Evolutionary conservation across 2,888 invertebrate genomes (phyloP).

Genomic region (Ametastegia equiseti): DNA sequence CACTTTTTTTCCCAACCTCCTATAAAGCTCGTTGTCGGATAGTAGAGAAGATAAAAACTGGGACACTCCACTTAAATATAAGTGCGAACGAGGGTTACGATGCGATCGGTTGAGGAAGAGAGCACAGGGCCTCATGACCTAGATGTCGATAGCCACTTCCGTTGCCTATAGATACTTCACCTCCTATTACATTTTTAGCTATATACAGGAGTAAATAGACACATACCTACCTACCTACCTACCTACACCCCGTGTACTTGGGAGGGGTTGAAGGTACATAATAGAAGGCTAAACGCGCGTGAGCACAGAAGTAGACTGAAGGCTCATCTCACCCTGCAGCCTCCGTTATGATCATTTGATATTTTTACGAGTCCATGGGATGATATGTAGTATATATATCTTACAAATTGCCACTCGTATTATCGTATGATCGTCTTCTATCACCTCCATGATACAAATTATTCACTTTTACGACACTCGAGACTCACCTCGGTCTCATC

Average conservation of each 20-base stretch:
- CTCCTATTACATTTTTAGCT: slow-evolving; percentile 24
- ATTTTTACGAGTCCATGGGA: neutral
- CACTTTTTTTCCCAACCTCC: neutral
- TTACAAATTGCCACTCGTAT: slow-evolving; percentile 1
- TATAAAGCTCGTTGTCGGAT: neutral
- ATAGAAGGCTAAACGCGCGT: slow-evolving; percentile 22
- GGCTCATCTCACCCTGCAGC: neutral
- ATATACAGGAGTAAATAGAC: slow-evolving; percentile 15
- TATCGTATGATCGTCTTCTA: neutral
- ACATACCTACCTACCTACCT: too few relatives aligned
- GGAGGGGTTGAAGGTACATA: neutral
- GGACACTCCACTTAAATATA: slow-evolving; percentile 44
- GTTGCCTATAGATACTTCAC: slow-evolving; percentile 1
- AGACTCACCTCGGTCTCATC: neutral
- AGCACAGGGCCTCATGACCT: slow-evolving; percentile 16
- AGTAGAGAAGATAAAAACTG: slow-evolving; percentile 40
- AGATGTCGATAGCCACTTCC: slow-evolving; percentile 42
- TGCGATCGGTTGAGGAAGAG: slow-evolving; percentile 15
- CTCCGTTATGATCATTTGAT: slow-evolving; percentile 16
- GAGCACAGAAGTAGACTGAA: neutral
- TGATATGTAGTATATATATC: slow-evolving; percentile 2
- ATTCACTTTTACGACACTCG: neutral
- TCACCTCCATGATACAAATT: neutral
- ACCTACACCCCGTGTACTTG: neutral
- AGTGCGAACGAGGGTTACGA: slow-evolving; percentile 44